These are phyloP conservation scores for Caenorhabditis zanzibari DNA, from an alignment of 2,888 invertebrate species.

Conservation along the genomic window DNA sequence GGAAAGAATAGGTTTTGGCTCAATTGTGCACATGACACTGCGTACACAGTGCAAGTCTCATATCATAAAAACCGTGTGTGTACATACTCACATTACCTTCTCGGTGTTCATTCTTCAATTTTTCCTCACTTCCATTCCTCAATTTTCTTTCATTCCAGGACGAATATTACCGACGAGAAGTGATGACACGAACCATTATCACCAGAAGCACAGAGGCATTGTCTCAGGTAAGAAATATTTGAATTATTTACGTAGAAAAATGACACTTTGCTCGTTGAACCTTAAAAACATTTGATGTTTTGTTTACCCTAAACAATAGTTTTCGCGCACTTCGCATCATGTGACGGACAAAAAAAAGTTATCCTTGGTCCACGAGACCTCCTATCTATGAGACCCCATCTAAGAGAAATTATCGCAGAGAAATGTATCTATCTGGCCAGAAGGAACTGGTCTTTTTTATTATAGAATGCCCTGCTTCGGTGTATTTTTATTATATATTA, in stretches of 20 bases:
- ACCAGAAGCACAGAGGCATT: slow-evolving; percentile 82
- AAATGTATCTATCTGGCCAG: background rate
- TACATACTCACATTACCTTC: slow-evolving; percentile 36
- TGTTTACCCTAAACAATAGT: slow-evolving; percentile 25
- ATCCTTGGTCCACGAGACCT: slow-evolving; percentile 27
- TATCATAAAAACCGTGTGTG: slow-evolving; percentile 59
- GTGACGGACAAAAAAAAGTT: background rate
- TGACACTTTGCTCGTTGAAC: slow-evolving; percentile 13
- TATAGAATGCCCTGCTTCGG: slow-evolving; percentile 9
- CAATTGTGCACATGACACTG: slow-evolving; percentile 56
- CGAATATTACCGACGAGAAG: slow-evolving; percentile 82
- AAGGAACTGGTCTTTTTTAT: slow-evolving; percentile 18
- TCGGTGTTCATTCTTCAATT: slow-evolving; percentile 2
- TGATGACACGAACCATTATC: slow-evolving; percentile 82
- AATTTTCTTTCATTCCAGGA: slow-evolving; percentile 72
- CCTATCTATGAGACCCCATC: slow-evolving; percentile 5
- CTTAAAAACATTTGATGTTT: slow-evolving; percentile 9
- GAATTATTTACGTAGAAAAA: background rate
- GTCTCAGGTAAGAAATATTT: slow-evolving; percentile 66
- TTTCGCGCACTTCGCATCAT: slow-evolving; percentile 20
- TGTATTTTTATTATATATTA: slow-evolving; percentile 13
- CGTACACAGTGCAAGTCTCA: slow-evolving; percentile 34
- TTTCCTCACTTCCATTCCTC: background rate
- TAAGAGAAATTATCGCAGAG: background rate
- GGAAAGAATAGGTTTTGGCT: background rate